phyloP scores from a whole-genome alignment of 2,113 vertebrate species.

The Neogobius melanostomus region DNA sequence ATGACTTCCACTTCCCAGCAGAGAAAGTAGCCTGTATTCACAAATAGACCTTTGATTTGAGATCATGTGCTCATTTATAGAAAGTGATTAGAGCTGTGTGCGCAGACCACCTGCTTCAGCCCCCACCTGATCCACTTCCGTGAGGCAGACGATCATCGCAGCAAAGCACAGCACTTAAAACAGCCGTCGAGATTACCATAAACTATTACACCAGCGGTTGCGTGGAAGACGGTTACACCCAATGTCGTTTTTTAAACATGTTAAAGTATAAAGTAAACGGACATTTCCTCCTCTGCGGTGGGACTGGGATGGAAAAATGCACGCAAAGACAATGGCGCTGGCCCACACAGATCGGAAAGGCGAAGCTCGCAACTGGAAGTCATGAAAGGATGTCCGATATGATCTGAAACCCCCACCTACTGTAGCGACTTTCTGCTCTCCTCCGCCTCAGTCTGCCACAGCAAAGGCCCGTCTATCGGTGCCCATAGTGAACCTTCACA shows the following conservation, averaged over 20 bases:
- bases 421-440: conserved; percentile 2
- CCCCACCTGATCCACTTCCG: neutral
- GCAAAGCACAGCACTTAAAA: conserved; percentile 1
- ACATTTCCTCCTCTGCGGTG: neutral
- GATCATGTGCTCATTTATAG: conserved; percentile 6
- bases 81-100: neutral
- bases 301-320: neutral
- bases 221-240: neutral
- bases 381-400: conserved; percentile 31
- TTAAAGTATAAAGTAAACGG: neutral
- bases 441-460: neutral
- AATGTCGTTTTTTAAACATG: neutral
- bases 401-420: conserved; percentile 13
- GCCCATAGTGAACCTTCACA: conserved; percentile 9
- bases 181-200: neutral
- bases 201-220: neutral
- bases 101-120: conserved; percentile 2
- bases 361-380: conserved; percentile 11
- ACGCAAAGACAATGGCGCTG: neutral
- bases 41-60: conserved; percentile 3
- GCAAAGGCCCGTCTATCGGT: neutral
- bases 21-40: neutral
- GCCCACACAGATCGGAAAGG: conserved; percentile 24
- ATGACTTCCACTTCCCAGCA: neutral
- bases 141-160: neutral